Conservation (phyloP, 2,888 invertebrate species). For the Tetanocera ferruginea region DNA sequence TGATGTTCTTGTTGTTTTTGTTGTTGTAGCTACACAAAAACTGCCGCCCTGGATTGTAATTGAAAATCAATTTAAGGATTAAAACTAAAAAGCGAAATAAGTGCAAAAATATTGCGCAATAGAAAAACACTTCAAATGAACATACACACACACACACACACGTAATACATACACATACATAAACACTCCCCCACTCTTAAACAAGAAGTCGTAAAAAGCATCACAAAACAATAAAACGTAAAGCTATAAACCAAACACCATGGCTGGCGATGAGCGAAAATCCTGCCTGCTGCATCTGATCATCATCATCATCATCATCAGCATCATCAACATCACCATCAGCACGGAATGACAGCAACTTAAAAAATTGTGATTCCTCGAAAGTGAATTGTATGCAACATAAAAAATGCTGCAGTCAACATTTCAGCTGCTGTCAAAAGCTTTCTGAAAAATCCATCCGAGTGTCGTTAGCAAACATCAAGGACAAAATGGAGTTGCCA, state of each 20-base stretch:
- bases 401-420: constrained; percentile 27
- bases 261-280: background rate
- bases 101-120: constrained; percentile 2
- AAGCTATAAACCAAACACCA: background rate
- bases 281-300: constrained; percentile 5
- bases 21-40: background rate
- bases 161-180: background rate
- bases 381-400: constrained; percentile 9
- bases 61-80: constrained; percentile 39
- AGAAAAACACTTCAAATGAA: background rate
- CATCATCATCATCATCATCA: background rate
- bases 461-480: too few relatives aligned
- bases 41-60: constrained; percentile 17
- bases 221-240: background rate
- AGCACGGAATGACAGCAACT: background rate
- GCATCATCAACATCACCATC: background rate
- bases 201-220: background rate
- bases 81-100: constrained; percentile 29
- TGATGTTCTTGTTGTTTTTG: too few relatives aligned
- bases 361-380: constrained; percentile 4
- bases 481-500: background rate
- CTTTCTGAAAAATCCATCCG: background rate
- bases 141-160: background rate
- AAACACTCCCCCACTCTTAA: background rate
- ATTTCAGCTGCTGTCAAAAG: constrained; percentile 11